Evolutionary conservation across 1,140 invertebrate genomes (phyloP).

Genomic region (Drosophila pachea): DNA sequence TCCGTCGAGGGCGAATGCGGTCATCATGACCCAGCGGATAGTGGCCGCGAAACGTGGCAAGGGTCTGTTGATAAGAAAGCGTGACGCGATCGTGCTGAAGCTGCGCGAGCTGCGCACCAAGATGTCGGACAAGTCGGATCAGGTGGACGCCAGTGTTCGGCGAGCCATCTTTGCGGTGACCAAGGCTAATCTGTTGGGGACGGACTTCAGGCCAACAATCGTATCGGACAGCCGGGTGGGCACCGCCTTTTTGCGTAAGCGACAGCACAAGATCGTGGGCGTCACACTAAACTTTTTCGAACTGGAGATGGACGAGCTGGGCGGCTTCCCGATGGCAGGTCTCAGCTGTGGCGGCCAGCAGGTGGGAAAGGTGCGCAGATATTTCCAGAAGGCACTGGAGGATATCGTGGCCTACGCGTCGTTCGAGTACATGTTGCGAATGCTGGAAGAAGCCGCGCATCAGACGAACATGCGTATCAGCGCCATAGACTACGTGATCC

Average conservation of each 20-base stretch:
- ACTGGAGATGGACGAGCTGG: slow-evolving; percentile 10
- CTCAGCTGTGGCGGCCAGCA: slow-evolving; percentile 65
- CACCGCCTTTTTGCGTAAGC: slow-evolving; percentile 7
- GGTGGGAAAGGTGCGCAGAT: slow-evolving; percentile 48
- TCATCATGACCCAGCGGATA: slow-evolving; percentile 61
- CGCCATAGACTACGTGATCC: slow-evolving; percentile 90
- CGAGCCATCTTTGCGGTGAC: slow-evolving; percentile 67
- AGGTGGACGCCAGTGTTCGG: slow-evolving; percentile 43
- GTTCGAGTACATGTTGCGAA: slow-evolving; percentile 46
- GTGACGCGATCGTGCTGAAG: slow-evolving; percentile 72
- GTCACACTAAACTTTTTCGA: slow-evolving; percentile 52
- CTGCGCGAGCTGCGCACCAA: slow-evolving; percentile 38
- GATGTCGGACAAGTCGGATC: slow-evolving; percentile 25
- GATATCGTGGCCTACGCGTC: slow-evolving; percentile 47
- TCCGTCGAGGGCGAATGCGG: slow-evolving; percentile 67
- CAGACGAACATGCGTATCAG: slow-evolving; percentile 85
- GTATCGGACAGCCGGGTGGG: slow-evolving; percentile 36
- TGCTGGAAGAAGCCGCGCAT: slow-evolving; percentile 41
- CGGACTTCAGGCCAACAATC: slow-evolving; percentile 60
- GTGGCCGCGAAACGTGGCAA: slow-evolving; percentile 52
- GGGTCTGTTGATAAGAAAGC: slow-evolving; percentile 61
- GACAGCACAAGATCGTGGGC: slow-evolving; percentile 58
- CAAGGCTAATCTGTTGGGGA: slow-evolving; percentile 65
- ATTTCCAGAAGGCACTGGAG: slow-evolving; percentile 40
- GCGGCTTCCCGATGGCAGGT: slow-evolving; percentile 47